Conservation (phyloP, 2,113 vertebrate species). For the Anthoscopus minutus region DNA sequence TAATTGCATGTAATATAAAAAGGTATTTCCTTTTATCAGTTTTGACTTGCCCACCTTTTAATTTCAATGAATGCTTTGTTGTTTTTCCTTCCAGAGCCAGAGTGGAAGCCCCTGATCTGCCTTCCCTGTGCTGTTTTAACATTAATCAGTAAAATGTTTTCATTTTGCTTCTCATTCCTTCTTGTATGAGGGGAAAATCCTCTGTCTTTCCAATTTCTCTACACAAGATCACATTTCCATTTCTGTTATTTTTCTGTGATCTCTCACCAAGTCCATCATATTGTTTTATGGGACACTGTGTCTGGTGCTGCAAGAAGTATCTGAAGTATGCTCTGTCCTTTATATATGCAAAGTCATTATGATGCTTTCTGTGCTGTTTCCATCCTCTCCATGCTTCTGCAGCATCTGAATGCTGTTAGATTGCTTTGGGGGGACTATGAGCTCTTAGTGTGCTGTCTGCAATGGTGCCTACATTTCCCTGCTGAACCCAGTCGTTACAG, state of each 20-base stretch:
- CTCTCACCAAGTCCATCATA: background rate
- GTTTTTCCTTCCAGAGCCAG: conserved; percentile 7
- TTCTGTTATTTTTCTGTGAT: conserved; percentile 14
- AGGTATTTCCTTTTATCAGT: conserved; percentile 61
- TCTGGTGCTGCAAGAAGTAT: background rate
- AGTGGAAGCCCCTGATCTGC: background rate
- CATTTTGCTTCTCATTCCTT: background rate
- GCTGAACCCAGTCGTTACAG: background rate
- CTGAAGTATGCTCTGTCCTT: background rate
- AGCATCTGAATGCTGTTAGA: background rate
- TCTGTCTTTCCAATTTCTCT: background rate
- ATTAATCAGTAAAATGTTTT: conserved; percentile 5
- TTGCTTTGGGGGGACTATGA: fast-evolving
- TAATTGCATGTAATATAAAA: conserved; percentile 57
- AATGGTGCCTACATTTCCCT: background rate
- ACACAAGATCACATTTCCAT: background rate
- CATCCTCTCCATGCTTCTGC: background rate
- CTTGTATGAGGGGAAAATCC: background rate
- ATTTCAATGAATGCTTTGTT: conserved; percentile 22
- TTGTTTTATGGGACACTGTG: background rate
- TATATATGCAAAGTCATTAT: background rate
- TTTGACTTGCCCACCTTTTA: conserved; percentile 51
- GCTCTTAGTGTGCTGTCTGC: background rate
- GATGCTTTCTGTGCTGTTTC: background rate
- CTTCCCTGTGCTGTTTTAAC: background rate